Base-by-base conservation (phyloP, 2,113 vertebrate species). In the Myocastor coypus region DNA sequence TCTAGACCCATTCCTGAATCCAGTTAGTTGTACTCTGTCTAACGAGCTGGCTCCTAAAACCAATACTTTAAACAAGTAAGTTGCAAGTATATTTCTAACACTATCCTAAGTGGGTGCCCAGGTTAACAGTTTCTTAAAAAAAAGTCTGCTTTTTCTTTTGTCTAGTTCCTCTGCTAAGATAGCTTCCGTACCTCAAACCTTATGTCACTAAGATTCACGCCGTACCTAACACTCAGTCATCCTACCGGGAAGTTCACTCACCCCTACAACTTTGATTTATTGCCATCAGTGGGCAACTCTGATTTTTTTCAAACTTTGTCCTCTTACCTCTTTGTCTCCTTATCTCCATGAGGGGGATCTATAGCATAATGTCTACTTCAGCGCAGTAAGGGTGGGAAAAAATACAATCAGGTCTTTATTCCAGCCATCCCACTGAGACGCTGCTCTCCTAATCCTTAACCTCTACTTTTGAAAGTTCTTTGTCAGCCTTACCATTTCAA, bases 251-350 rank as follows among this genome's bases (percentile, higher is more conserved):
- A 84, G 2, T 6, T 81, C 57, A 9, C 46, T 42, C 37, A 16
- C 3, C 19, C 73, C 55, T 40, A 64, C 37, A 77, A 59, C 40
- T 80, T 64, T 37, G 8, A 69, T 69, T 80, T 77, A 83, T 66
- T 59, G 40, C 55, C 63, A 84, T 16, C 28, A 66, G 14, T 59
- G 40, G 32, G 7, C 40, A 59, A 26, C 57, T 95, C 34, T 68
- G 52, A 59, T 37, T 32, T 87, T 46, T 71, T 71, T 50, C 17
- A 71, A n/a, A 19, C 42, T 64, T 68, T 34, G 52, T 34, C 64
- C 37, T 89, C 66, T 92, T 37, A 68, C 59, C n/a, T 82, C 37
- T 95, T 26, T 71, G 50, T 78, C 61, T 81, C 77, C n/a, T 94
- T 66, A 52, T 50, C 73, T 71, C 78, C 57, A 3, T 78, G 17